Evolutionary conservation across 2,797 vertebrate genomes (phyloP), one percentile per base, ranked within the genome.

Genomic region (Eutrigla gurnardus): DNA sequence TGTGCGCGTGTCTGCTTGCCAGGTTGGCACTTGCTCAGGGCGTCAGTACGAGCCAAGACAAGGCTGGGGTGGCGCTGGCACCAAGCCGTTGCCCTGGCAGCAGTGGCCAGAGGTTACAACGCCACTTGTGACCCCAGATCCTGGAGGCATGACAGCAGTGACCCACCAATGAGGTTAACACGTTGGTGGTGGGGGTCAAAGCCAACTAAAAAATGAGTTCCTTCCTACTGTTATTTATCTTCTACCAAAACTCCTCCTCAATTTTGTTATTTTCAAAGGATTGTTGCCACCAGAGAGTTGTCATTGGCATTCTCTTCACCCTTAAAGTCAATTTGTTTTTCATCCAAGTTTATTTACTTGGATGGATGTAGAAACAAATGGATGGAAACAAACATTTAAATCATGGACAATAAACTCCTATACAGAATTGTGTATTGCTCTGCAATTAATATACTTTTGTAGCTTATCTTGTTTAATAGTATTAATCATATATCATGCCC

Each of bases 21-120:
- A 90, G 82, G 52, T 84, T 89, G 90, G 87, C 80, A 0, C 65
- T 45, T 57, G 75, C 74, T 86, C 81, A 88, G 69, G 55, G 43
- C 71, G 78, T 75, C 75, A 60, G 57, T 66, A 69, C 76, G 75
- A 84, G 83, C 74, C 85, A 89, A 88, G 84, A 90, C 75, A 65
- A 80, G 80, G 67, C 70, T 43, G 14, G 69, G 70, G 76, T 82
- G 68, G 70, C 17, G 46, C 76, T 91, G 85, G 91, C 87, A 89
- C 11, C 42, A 8, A 60, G 74, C 75, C 68, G 58, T 52, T 79
- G 65, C 70, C 58, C 69, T 84, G 82, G 84, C 80, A 82, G 65
- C 64, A 74, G 70, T 40, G 59, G 73, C 77, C 83, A 88, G 77
- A 88, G 82, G 85, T 86, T 78, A 83, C 45, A 78, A 14, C 40